Evolutionary conservation across 2,113 vertebrate species (phyloP), one percentile per base, ranked within the genome.

Genomic region (Piaya cayana): DNA sequence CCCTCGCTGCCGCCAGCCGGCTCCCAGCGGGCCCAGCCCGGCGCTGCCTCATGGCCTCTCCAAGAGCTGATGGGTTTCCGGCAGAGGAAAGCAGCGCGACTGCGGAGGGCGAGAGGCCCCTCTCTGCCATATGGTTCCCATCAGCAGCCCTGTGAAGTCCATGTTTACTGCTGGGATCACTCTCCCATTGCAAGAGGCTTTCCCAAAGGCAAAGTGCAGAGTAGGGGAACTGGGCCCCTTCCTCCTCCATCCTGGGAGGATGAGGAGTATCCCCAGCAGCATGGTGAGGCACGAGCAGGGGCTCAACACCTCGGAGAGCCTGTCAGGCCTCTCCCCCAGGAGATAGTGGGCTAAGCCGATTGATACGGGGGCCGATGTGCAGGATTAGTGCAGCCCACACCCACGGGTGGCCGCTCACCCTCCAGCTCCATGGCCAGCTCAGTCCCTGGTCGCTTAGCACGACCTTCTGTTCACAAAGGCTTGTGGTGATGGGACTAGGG

Each of bases 61-160:
- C 2, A 1, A 69, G 22, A 43, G 68, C 70, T 5, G 3, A 4
- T 5, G 67, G 36, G 32, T 52, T 91, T 84, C 68, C 34, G 1
- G 79, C 47, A 3, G 15, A 6, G 93, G 72, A 20, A 47, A 82
- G 75, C 65, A 86, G 37, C 2, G 4, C 2, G 80, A 7, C 58
- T 39, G 78, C 10, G 1, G 30, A 83, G 93, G 88, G 67, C 3
- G 7, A 75, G 93, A 53, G 94, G 96, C 93, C 95, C 90, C 93
- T 90, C 20, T 42, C 75, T 17, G 30, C 78, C 96, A 93, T 50
- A 6, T 96, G 96, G 82, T 68, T 97, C 90, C 95, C 90, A 90
- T 96, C 5, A 96, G 84, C 55, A 52, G 81, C 84, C 53, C 84
- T 5, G 39, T 23, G 78, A 85, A 84, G 81, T 34, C 49, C 11